Conservation (phyloP, 92 coral and sea anemone species). For the Desmophyllum pertusum region DNA sequence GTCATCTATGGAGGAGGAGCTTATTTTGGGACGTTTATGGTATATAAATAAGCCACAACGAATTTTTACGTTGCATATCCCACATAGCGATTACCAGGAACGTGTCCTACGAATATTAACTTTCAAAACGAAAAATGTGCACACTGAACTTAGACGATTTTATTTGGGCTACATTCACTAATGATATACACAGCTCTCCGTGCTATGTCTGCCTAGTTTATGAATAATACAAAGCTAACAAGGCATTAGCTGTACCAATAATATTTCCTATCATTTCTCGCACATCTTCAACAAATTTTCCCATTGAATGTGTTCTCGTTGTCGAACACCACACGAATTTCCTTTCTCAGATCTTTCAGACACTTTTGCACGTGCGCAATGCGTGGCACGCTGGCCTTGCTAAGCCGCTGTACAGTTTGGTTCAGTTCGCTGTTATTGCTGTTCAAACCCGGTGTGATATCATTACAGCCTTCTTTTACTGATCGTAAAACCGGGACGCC, state of each 20-base stretch:
- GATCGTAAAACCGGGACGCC: constrained; percentile 90
- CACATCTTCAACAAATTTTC: constrained; percentile 87
- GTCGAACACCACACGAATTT: constrained; percentile 73
- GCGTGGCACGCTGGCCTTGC: constrained; percentile 84
- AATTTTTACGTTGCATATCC: too few species aligned
- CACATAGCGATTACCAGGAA: too few species aligned
- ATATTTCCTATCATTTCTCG: constrained; percentile 74
- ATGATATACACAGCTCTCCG: not conserved
- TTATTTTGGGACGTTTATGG: too few species aligned
- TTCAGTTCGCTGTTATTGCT: constrained; percentile 77
- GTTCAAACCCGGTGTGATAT: constrained; percentile 76
- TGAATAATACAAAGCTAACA: constrained; percentile 71
- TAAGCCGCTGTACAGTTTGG: constrained; percentile 73
- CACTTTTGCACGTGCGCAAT: constrained; percentile 79
- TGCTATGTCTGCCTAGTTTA: not conserved
- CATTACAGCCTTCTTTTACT: constrained; percentile 82
- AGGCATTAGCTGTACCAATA: constrained; percentile 69
- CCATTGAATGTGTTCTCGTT: constrained; percentile 85
- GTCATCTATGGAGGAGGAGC: not conserved
- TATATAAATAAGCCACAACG: too few species aligned
- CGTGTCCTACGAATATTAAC: too few species aligned
- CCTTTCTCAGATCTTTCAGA: constrained; percentile 70
- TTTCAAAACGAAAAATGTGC: not conserved
- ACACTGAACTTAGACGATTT: not conserved
- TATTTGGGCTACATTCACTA: not conserved